Percentiles rank a stretch among this genome's conserved stretches.
phyloP scores from a whole-genome alignment of 2,888 invertebrate species.

The Portevinia maculata region DNA sequence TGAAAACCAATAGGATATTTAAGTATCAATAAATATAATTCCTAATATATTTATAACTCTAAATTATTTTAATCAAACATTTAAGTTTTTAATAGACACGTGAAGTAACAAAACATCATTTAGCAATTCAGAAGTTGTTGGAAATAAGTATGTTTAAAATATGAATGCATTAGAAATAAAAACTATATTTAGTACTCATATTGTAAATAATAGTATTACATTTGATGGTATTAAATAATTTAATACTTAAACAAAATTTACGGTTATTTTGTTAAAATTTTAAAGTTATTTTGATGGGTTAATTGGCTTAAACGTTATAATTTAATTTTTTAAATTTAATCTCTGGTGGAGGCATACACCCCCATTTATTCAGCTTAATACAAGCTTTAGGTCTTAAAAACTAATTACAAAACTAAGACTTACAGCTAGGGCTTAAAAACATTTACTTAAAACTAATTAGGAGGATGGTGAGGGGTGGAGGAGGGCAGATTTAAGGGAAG shows the following conservation, averaged over 20 bases:
- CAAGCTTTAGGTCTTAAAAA: too few relatives aligned
- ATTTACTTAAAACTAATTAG: too few relatives aligned
- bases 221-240: constrained; percentile 35
- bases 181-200: constrained; percentile 9
- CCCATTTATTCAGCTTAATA: too few relatives aligned
- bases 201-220: constrained; percentile 24
- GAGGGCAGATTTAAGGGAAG: too few relatives aligned
- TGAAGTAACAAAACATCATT: constrained; percentile 55
- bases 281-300: constrained; percentile 66
- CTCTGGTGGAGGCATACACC: too few relatives aligned
- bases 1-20: constrained; percentile 54
- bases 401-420: too few relatives aligned
- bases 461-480: too few relatives aligned
- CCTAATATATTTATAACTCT: constrained; percentile 35
- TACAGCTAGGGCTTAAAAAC: too few relatives aligned
- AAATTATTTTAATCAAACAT: not conserved
- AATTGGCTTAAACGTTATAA: not conserved
- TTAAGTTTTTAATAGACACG: constrained; percentile 48
- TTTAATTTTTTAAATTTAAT: too few relatives aligned
- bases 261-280: constrained; percentile 55
- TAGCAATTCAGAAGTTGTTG: constrained; percentile 35
- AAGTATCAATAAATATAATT: constrained; percentile 50
- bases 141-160: constrained; percentile 9
- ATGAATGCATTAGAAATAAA: constrained; percentile 20
- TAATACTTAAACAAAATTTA: constrained; percentile 12